Evolutionary conservation across 2,888 invertebrate species (phyloP), one percentile per base, ranked within the genome.

Genomic region (Pyrgus malvae): DNA sequence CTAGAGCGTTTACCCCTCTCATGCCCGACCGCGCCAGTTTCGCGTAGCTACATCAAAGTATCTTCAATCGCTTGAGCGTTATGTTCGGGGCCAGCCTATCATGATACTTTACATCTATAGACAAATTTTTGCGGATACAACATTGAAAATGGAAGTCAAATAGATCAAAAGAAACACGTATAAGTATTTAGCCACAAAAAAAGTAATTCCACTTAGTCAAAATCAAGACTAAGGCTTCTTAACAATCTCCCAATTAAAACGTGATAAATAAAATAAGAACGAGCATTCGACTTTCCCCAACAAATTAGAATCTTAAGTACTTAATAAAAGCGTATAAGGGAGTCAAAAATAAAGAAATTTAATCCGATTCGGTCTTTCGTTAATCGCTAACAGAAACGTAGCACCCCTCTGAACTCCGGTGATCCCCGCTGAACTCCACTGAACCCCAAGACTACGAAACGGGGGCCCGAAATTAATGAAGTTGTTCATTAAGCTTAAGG

Each of bases 401-500:
- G 27, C 42, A 33, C 27, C 41, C 40, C 23, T 23, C 44, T 48
- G 46, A 45, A 44, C 53, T 38, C 48, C 25, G 33, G n/a, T n/a
- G n/a, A n/a, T n/a, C 29, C 3, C 29, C n/a, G n/a, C 14, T 55
- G 41, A 46, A 46, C 19, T 29, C 23, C n/a, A 17, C 42, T 25
- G 35, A 48, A 44, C 48, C 35, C 50, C 9, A 3, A 42, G 11
- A 40, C 37, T n/a, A 3, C 14, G 40, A 53, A 44, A 53, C 46
- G 19, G 42, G 77, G 78, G 71, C 65, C 63, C 65, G 62, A 78
- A 80, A 83, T 84, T 83, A 84, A 85, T 85, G 82, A 82, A 85
- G 74, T 79, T 80, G 82, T 84, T 81, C 83, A 83, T 84, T 84
- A 80, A 72, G 79, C 79, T 76, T 80, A 83, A 84, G 83, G 70